These are phyloP conservation scores for Mythimna lalbum DNA, from an alignment of 2,888 invertebrate genomes.

Conservation along the genomic window DNA sequence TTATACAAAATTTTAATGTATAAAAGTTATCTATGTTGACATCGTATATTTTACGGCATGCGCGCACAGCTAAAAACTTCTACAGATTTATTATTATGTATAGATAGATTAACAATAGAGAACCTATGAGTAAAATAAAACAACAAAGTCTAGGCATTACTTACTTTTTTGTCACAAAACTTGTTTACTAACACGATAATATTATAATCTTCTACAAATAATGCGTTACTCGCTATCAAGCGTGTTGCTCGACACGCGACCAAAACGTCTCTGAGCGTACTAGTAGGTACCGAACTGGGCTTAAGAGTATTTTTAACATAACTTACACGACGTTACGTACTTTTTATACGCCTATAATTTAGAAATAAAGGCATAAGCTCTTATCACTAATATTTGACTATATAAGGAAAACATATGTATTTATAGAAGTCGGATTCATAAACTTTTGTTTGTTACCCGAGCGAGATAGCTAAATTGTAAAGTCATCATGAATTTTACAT, in stretches of 20 bases:
- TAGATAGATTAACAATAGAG: too few species aligned
- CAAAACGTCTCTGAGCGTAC: background rate
- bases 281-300: background rate
- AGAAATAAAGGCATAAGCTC: background rate
- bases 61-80: too few species aligned
- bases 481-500: background rate
- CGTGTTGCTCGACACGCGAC: background rate
- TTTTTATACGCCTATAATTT: background rate
- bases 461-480: background rate
- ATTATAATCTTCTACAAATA: background rate
- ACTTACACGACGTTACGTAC: too few species aligned
- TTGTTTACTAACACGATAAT: background rate
- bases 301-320: background rate
- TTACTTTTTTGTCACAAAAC: constrained; percentile 4
- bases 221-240: background rate
- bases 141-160: background rate
- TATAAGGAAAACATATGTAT: too few species aligned
- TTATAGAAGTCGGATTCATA: background rate
- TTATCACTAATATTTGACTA: background rate
- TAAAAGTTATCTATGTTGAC: too few species aligned
- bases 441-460: background rate
- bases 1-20: too few species aligned
- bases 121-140: background rate
- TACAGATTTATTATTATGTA: too few species aligned
- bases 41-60: too few species aligned